These are phyloP conservation scores for Dendropsophus ebraccatus DNA, from an alignment of 2,113 vertebrate species.

Conservation along the genomic window DNA sequence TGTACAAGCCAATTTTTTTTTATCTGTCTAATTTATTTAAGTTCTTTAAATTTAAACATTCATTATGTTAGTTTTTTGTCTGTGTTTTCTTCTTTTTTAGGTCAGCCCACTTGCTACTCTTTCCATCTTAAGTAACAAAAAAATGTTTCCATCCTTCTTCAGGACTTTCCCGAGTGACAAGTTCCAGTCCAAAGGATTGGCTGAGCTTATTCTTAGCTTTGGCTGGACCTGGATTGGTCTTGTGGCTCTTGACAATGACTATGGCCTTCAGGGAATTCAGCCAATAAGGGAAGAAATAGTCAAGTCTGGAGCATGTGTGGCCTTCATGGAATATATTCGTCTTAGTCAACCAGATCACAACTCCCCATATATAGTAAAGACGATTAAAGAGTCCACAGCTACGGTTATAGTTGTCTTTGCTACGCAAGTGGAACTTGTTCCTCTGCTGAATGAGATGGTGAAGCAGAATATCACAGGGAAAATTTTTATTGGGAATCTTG, in stretches of 20 bases:
- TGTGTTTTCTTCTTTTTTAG: slow-evolving; percentile 67
- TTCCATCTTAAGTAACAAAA: slow-evolving; percentile 76
- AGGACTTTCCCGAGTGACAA: slow-evolving; percentile 81
- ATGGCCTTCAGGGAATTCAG: slow-evolving; percentile 75
- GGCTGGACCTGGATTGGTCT: slow-evolving; percentile 88
- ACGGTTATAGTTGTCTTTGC: slow-evolving; percentile 29
- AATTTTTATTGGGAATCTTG: slow-evolving; percentile 30
- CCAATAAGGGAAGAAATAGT: slow-evolving; percentile 8
- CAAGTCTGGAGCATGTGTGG: slow-evolving; percentile 12
- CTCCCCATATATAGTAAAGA: not conserved
- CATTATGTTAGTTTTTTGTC: too few relatives aligned
- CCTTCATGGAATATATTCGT: slow-evolving; percentile 14
- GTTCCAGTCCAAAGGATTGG: slow-evolving; percentile 72
- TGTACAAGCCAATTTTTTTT: too few relatives aligned
- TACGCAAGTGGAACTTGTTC: slow-evolving; percentile 16
- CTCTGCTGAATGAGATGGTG: slow-evolving; percentile 38
- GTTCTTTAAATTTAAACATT: too few relatives aligned
- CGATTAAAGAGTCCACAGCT: not conserved
- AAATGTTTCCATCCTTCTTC: slow-evolving; percentile 84
- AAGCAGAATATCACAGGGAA: slow-evolving; percentile 52
- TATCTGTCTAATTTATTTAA: too few relatives aligned
- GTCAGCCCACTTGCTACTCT: slow-evolving; percentile 84
- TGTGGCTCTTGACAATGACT: slow-evolving; percentile 73
- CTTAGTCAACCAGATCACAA: not conserved
- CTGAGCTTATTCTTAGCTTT: slow-evolving; percentile 72